These are phyloP conservation scores for Mesorhabditis sp. DNA, from an alignment of 2,888 invertebrate genomes.

Conservation along the genomic window DNA sequence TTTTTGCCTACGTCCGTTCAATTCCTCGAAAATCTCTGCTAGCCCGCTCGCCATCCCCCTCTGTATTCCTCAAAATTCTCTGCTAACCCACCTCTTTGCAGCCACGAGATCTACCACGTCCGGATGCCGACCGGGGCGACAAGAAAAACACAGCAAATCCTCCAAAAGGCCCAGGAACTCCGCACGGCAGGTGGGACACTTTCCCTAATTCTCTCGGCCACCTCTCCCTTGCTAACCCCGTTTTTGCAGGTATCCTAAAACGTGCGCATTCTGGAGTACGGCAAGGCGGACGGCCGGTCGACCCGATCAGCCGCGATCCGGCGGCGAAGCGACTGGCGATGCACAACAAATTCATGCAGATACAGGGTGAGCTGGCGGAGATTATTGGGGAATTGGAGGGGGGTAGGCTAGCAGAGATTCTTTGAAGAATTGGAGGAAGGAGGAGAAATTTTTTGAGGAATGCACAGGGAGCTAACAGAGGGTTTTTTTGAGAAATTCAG, in stretches of 20 bases:
- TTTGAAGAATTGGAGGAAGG: no score
- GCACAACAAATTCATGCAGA: background rate
- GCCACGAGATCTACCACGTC: constrained; percentile 52
- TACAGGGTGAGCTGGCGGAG: background rate
- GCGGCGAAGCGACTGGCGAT: background rate
- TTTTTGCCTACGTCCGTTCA: no score
- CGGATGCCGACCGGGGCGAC: constrained; percentile 51
- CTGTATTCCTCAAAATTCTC: no score
- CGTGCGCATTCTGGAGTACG: constrained; percentile 36
- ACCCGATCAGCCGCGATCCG: constrained; percentile 18
- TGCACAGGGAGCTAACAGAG: no score
- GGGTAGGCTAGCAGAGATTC: no score
- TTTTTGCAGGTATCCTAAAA: constrained; percentile 2
- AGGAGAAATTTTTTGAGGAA: no score
- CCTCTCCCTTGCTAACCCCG: background rate
- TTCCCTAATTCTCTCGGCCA: background rate
- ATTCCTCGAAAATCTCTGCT: background rate
- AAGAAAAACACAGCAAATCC: constrained; percentile 33
- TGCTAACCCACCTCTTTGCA: background rate
- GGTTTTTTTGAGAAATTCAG: no score
- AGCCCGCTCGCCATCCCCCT: no score
- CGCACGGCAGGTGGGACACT: constrained; percentile 25
- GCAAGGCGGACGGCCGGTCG: constrained; percentile 30
- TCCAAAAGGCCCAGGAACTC: constrained; percentile 33
- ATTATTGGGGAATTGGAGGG: no score